These are phyloP conservation scores for Neodiprion fabricii DNA, from an alignment of 1,140 invertebrate genomes.

Conservation along the genomic window DNA sequence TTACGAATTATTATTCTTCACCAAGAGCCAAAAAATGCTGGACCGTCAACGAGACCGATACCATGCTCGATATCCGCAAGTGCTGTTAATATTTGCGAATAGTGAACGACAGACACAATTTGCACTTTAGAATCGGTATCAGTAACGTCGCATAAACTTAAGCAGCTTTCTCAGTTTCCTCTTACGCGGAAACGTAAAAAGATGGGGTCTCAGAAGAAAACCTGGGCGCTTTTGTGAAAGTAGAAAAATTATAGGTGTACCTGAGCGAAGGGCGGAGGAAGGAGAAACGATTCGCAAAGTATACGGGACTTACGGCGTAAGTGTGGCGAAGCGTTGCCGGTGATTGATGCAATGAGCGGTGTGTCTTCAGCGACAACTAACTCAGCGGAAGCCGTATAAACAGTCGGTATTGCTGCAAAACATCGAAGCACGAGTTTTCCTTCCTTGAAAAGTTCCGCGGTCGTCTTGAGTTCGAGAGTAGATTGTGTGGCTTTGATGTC, in stretches of 20 bases:
- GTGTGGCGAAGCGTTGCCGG: slow-evolving; percentile 52
- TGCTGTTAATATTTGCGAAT: too few species aligned
- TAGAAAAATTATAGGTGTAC: not conserved
- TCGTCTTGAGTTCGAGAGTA: slow-evolving; percentile 46
- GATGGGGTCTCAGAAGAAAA: too few species aligned
- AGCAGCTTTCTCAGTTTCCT: too few species aligned
- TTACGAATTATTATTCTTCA: too few species aligned
- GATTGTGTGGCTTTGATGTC: slow-evolving; percentile 44
- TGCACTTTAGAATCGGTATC: too few species aligned
- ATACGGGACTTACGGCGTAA: slow-evolving; percentile 48
- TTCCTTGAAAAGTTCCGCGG: slow-evolving; percentile 45
- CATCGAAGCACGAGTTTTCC: slow-evolving; percentile 47
- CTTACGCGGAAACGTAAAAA: too few species aligned
- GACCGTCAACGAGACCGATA: too few species aligned
- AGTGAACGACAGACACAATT: too few species aligned
- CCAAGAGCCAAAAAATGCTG: too few species aligned
- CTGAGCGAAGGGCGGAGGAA: not conserved
- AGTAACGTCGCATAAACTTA: too few species aligned
- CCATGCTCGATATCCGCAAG: too few species aligned
- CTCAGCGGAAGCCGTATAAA: slow-evolving; percentile 49
- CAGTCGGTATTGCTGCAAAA: slow-evolving; percentile 46
- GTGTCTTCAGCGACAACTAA: slow-evolving; percentile 50
- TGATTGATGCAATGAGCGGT: slow-evolving; percentile 54
- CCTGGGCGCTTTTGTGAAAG: too few species aligned
- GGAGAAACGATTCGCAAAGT: not conserved